Evolutionary conservation across 2,888 invertebrate genomes (phyloP).

Genomic region (Oxyscelio sp.): DNA sequence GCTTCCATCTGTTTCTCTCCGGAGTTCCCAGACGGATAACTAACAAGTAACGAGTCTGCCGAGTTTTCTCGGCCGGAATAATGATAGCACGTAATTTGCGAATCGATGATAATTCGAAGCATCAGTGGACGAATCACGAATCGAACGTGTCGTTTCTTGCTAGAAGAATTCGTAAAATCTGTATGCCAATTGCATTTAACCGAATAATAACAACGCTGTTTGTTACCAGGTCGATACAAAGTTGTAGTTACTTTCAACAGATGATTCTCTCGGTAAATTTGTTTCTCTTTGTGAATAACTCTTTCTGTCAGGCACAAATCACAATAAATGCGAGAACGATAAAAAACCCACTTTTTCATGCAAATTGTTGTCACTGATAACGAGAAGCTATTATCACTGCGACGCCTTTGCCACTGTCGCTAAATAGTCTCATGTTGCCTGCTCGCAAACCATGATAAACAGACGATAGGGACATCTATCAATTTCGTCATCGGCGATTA

Average conservation of each 20-base stretch:
- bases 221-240: too few species aligned
- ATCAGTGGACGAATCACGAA: slow-evolving; percentile 25
- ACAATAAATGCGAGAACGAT: too few species aligned
- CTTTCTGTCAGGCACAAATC: too few species aligned
- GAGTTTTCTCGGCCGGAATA: slow-evolving; percentile 48
- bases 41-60: slow-evolving; percentile 70
- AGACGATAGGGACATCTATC: slow-evolving; percentile 13
- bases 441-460: background rate
- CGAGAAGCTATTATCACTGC: background rate
- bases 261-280: too few species aligned
- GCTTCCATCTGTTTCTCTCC: slow-evolving; percentile 26
- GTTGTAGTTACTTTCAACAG: too few species aligned
- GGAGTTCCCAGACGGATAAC: slow-evolving; percentile 60
- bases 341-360: background rate
- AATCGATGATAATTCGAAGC: too few species aligned
- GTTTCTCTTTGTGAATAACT: too few species aligned
- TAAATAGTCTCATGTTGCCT: background rate
- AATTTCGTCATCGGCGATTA: slow-evolving; percentile 7
- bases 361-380: background rate
- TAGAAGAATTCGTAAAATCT: too few species aligned
- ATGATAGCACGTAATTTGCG: slow-evolving; percentile 61
- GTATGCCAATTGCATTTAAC: too few species aligned
- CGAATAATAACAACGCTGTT: too few species aligned
- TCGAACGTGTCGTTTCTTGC: slow-evolving; percentile 31
- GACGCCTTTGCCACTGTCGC: background rate